Base-by-base conservation (phyloP, 1,140 invertebrate species). In the Brachionus sp. region DNA sequence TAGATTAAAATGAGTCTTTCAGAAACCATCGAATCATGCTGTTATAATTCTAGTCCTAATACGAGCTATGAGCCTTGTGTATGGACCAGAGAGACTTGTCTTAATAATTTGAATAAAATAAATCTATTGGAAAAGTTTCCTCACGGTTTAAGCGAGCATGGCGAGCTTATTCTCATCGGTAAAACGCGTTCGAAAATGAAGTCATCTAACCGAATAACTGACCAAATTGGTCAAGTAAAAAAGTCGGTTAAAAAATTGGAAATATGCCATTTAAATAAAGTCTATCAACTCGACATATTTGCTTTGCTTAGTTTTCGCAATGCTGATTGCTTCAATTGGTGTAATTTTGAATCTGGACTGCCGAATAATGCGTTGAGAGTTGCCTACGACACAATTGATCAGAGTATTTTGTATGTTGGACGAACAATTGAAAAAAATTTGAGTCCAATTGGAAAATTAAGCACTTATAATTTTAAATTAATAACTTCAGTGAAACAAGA, bases 181-280 rank as follows among this genome's bases (percentile, higher is more conserved):
- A 80, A 80, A 39, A 80, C 77, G 7, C 29, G 50, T 10, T 80
- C 50, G 3, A 57, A 39, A 62, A 33, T 80, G 5, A 80, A 23
- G 5, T 35, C 46, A 29, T 62, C 77, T 9, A 66, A 66, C 19
- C 19, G 50, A 19, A 62, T 80, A 9, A 80, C 77, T 37, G 77
- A 80, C 19, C 62, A 62, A 66, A 66, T 80, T 1, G 77, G 77
- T 5, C 50, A 80, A 80, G 77, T 25, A 10, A 44, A 46, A 46
- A 75, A 75, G 44, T 80, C 50, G 9, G 1, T 35, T 13, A 2
- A n/a, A 25, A 80, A 66, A 35, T 33, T 80, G 23, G 77, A 80
- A 37, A 80, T 80, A 53, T 37, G 29, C n/a, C 77, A 80, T 35
- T 62, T 44, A 62, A 62, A 62, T 62, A 57, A 80, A 80, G 23